phyloP scores from a whole-genome alignment of 2,888 invertebrate genomes.

The Lasioglossum oenotherae region DNA sequence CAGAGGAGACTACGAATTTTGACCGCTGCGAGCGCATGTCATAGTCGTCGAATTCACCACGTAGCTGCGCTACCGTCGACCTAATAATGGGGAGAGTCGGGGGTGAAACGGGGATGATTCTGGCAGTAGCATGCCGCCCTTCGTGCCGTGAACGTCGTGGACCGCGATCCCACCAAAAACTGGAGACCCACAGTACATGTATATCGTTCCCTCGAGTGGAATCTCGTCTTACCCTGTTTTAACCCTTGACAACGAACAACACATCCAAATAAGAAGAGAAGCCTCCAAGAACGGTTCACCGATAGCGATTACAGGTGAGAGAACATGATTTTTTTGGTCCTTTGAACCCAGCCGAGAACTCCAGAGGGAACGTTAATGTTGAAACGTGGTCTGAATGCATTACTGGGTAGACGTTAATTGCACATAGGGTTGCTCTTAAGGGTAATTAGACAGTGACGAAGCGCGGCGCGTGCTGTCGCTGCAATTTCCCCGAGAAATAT shows the following conservation, averaged over 20 bases:
- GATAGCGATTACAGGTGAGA: constrained; percentile 3
- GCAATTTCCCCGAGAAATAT: constrained; percentile 14
- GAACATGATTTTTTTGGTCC: not conserved
- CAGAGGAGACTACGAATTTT: constrained; percentile 23
- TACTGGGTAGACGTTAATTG: not conserved
- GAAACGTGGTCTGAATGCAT: not conserved
- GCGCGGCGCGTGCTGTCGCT: not conserved
- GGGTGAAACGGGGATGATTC: constrained; percentile 72
- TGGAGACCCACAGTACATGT: constrained; percentile 3
- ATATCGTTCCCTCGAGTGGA: not conserved
- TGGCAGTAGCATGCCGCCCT: constrained; percentile 80
- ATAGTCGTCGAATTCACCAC: constrained; percentile 78
- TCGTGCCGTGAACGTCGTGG: constrained; percentile 74
- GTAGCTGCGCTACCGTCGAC: constrained; percentile 81
- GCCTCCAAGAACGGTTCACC: no score
- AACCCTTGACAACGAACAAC: not conserved
- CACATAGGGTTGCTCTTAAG: not conserved
- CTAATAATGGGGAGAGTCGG: constrained; percentile 69
- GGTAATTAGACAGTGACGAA: constrained; percentile 33
- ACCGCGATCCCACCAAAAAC: constrained; percentile 21
- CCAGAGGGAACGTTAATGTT: not conserved
- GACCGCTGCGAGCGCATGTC: constrained; percentile 33
- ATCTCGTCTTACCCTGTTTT: not conserved
- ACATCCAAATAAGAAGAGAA: not conserved
- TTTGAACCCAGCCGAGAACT: not conserved